These are phyloP conservation scores for Teleopsis dalmanni DNA, from an alignment of 1,140 invertebrate genomes.

Conservation along the genomic window DNA sequence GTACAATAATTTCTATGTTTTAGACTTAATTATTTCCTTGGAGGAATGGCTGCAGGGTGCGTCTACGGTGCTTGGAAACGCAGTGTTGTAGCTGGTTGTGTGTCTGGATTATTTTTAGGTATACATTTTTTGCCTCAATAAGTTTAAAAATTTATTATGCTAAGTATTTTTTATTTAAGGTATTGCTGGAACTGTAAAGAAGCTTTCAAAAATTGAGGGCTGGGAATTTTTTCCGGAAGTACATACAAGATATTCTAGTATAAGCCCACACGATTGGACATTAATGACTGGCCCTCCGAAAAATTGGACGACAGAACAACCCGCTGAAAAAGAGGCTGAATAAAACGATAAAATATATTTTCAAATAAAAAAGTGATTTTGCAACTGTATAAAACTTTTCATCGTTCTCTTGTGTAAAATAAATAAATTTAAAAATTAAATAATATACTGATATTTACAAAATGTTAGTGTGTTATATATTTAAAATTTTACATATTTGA, in stretches of 20 bases:
- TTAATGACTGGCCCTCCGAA: constrained; percentile 37
- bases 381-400: too few relatives aligned
- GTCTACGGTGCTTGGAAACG: constrained; percentile 51
- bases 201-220: constrained; percentile 48
- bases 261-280: constrained; percentile 38
- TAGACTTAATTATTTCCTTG: constrained; percentile 52
- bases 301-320: constrained; percentile 29
- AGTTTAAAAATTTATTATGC: not conserved
- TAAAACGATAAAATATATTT: too few relatives aligned
- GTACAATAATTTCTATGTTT: too few relatives aligned
- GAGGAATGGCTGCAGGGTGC: constrained; percentile 51
- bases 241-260: constrained; percentile 21
- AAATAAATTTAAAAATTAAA: too few relatives aligned
- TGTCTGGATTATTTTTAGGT: constrained; percentile 30
- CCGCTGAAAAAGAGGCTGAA: too few relatives aligned
- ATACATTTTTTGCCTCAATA: constrained; percentile 2
- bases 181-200: constrained; percentile 50
- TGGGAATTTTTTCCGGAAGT: constrained; percentile 48
- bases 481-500: too few relatives aligned
- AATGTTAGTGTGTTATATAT: too few relatives aligned
- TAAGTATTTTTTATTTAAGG: constrained; percentile 41
- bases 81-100: constrained; percentile 27
- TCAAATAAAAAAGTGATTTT: too few relatives aligned
- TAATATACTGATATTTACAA: too few relatives aligned
- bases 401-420: too few relatives aligned